Evolutionary conservation across 1,140 invertebrate species (phyloP).

Genomic region (Papilio polyxenes): DNA sequence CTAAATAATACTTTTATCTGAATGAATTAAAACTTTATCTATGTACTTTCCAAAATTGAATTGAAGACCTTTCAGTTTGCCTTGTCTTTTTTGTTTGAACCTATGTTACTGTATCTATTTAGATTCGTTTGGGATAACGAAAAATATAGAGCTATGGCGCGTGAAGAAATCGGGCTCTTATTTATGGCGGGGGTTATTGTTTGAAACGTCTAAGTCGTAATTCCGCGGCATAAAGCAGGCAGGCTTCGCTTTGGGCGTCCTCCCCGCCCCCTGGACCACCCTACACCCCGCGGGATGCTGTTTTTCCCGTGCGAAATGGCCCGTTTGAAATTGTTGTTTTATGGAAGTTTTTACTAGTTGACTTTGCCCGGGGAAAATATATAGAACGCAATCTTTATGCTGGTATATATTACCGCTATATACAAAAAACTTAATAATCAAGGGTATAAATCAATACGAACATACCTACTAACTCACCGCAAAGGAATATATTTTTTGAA

Average conservation of each 20-base stretch:
- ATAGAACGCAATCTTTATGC: constrained; percentile 71
- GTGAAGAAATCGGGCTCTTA: constrained; percentile 78
- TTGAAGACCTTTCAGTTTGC: background rate
- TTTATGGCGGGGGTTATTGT: constrained; percentile 79
- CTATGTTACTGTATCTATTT: constrained; percentile 34
- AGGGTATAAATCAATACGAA: constrained; percentile 20
- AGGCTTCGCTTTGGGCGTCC: constrained; percentile 70
- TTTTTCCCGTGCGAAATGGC: constrained; percentile 79
- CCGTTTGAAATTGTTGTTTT: constrained; percentile 81
- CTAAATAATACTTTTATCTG: background rate
- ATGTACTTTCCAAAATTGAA: background rate
- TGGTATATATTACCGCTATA: constrained; percentile 43
- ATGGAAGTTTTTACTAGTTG: constrained; percentile 81
- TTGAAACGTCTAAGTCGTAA: constrained; percentile 81
- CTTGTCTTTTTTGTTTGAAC: background rate
- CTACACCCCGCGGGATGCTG: constrained; percentile 68
- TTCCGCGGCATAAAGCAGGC: constrained; percentile 76
- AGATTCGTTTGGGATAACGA: constrained; percentile 59
- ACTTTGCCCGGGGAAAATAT: constrained; percentile 74
- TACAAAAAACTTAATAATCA: constrained; percentile 37
- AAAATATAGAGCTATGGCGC: constrained; percentile 75
- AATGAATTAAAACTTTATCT: background rate
- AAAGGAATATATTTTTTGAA: constrained; percentile 16
- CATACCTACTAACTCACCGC: background rate
- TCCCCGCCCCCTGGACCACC: constrained; percentile 42